These are phyloP conservation scores for Albula goreensis DNA, from an alignment of 2,113 vertebrate species.

Conservation along the genomic window DNA sequence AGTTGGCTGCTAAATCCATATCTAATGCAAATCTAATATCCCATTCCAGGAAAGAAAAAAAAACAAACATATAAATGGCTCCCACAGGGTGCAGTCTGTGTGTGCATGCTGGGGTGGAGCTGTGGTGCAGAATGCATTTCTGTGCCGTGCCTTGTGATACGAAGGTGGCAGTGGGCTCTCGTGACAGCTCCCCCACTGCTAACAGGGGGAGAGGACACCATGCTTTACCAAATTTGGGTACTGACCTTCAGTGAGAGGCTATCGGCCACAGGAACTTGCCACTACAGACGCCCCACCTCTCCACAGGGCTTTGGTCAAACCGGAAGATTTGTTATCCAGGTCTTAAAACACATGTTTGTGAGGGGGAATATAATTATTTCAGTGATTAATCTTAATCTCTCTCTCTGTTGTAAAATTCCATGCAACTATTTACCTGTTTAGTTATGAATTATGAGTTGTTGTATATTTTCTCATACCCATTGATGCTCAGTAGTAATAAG, in stretches of 20 bases:
- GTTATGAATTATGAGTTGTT: too few species aligned
- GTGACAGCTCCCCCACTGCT: conserved; percentile 80
- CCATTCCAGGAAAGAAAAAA: neutral
- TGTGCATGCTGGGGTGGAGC: neutral
- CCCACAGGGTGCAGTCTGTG: neutral
- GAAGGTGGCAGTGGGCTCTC: conserved; percentile 85
- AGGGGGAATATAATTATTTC: too few species aligned
- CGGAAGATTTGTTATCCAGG: neutral
- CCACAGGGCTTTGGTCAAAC: neutral
- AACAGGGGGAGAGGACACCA: conserved; percentile 74
- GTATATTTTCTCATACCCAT: neutral
- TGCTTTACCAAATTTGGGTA: conserved; percentile 90
- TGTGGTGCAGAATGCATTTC: conserved; percentile 63
- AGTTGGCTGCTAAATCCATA: neutral
- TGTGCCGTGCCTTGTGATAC: conserved; percentile 74
- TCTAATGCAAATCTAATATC: neutral
- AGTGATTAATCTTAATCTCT: too few species aligned
- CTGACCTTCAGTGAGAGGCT: conserved; percentile 73
- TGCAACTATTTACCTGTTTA: too few species aligned
- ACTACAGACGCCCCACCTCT: neutral
- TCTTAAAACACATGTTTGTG: too few species aligned
- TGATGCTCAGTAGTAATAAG: neutral
- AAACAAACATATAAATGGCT: neutral
- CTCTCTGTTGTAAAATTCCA: too few species aligned
- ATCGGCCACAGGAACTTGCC: conserved; percentile 29